Conservation (phyloP, 2,113 vertebrate species). For the Pavo muticus region DNA sequence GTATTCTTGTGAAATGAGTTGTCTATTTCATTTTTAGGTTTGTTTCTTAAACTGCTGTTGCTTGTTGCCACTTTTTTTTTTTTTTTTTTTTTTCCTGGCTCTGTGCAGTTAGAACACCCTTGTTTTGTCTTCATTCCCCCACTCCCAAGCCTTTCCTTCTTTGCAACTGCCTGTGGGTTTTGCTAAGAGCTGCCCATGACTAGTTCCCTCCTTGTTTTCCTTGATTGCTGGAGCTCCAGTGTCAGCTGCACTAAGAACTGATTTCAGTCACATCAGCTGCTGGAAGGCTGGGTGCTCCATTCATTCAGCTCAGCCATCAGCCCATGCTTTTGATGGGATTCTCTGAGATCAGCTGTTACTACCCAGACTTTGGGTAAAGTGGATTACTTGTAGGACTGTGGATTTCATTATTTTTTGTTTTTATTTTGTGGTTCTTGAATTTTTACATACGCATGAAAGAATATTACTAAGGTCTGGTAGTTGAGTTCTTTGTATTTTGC, state of each 20-base stretch:
- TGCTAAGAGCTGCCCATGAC: neutral
- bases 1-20: neutral
- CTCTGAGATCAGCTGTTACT: neutral
- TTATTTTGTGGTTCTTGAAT: neutral
- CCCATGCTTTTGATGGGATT: neutral
- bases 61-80: conserved; percentile 13
- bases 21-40: neutral
- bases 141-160: neutral
- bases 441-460: neutral
- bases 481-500: neutral
- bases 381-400: neutral
- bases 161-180: neutral
- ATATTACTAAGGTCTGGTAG: neutral
- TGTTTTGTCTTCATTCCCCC: conserved; percentile 27
- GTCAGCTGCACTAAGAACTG: neutral
- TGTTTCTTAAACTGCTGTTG: neutral
- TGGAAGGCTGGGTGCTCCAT: conserved; percentile 1
- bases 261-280: neutral
- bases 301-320: neutral
- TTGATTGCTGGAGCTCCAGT: neutral
- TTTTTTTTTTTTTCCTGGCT: neutral
- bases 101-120: conserved; percentile 27
- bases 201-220: conserved; percentile 29
- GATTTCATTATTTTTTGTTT: neutral
- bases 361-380: neutral